Conservation (phyloP, 2,113 vertebrate genomes). For the Chlamydotis undulata region DNA sequence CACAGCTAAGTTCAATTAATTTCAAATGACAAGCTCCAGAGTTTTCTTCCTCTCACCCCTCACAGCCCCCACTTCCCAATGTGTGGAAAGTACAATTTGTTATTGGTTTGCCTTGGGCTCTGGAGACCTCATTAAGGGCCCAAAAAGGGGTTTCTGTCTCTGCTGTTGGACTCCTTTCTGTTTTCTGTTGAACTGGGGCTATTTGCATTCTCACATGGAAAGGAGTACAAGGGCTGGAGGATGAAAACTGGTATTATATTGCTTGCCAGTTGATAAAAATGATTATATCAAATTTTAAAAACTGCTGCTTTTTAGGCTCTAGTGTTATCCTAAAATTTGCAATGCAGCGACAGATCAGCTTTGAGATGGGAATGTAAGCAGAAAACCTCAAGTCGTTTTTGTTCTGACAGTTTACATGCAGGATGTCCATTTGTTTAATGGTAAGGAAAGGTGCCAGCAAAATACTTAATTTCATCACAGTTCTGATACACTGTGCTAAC, state of each 20-base stretch:
- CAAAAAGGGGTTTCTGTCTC: conserved; percentile 64
- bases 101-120: conserved; percentile 78
- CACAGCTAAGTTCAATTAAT: conserved; percentile 77
- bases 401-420: conserved; percentile 16
- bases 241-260: conserved; percentile 38
- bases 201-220: conserved; percentile 70
- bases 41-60: conserved; percentile 2
- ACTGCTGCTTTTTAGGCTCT: not conserved
- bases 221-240: not conserved
- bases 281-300: conserved; percentile 25
- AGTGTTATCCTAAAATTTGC: not conserved
- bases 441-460: conserved; percentile 34
- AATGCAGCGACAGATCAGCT: not conserved
- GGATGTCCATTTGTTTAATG: conserved; percentile 22
- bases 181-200: conserved; percentile 57
- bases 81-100: conserved; percentile 72
- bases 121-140: conserved; percentile 81
- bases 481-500: not conserved
- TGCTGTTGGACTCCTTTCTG: conserved; percentile 61
- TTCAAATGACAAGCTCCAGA: conserved; percentile 73
- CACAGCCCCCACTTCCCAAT: conserved; percentile 10
- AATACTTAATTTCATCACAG: not conserved
- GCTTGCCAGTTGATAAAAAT: conserved; percentile 56
- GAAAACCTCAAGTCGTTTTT: not conserved
- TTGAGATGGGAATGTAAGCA: not conserved